These are phyloP conservation scores for Buceros bicornis DNA, from an alignment of 2,797 vertebrate genomes.

Conservation along the genomic window DNA sequence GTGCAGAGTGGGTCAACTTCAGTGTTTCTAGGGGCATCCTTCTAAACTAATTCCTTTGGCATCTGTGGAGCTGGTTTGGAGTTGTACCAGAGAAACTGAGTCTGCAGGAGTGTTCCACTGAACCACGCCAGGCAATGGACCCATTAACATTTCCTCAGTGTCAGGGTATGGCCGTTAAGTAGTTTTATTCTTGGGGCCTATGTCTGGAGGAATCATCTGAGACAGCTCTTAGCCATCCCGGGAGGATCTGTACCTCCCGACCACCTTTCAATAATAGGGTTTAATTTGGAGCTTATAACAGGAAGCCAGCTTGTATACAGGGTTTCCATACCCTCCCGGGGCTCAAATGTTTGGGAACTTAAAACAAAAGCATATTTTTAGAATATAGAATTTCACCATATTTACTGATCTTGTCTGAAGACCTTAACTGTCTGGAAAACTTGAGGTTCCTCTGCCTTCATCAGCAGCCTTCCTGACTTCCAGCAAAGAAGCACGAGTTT, in stretches of 20 bases:
- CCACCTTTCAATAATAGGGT: slow-evolving; percentile 22
- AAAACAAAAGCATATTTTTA: slow-evolving; percentile 65
- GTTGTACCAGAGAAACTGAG: neutral
- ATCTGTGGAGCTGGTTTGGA: neutral
- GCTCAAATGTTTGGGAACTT: slow-evolving; percentile 33
- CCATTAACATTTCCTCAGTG: neutral
- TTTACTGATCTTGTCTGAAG: slow-evolving; percentile 56
- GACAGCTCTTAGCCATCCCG: neutral
- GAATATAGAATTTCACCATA: slow-evolving; percentile 41
- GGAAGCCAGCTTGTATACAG: slow-evolving; percentile 54
- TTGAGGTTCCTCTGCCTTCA: slow-evolving; percentile 17
- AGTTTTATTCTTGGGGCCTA: neutral
- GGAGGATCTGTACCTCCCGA: neutral
- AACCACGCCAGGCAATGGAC: neutral
- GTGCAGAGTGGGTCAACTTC: neutral
- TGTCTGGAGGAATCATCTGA: neutral
- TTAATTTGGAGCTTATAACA: slow-evolving; percentile 40
- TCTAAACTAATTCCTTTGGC: neutral
- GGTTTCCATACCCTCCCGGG: neutral
- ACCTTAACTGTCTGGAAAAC: slow-evolving; percentile 49
- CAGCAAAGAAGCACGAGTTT: neutral
- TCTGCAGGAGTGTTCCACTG: neutral
- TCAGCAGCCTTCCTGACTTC: neutral
- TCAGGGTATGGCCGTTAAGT: neutral
- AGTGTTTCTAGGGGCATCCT: neutral